Evolutionary conservation across 2,797 vertebrate genomes (phyloP), one percentile per base, ranked within the genome.

Genomic region (Sebastes matsubarae): DNA sequence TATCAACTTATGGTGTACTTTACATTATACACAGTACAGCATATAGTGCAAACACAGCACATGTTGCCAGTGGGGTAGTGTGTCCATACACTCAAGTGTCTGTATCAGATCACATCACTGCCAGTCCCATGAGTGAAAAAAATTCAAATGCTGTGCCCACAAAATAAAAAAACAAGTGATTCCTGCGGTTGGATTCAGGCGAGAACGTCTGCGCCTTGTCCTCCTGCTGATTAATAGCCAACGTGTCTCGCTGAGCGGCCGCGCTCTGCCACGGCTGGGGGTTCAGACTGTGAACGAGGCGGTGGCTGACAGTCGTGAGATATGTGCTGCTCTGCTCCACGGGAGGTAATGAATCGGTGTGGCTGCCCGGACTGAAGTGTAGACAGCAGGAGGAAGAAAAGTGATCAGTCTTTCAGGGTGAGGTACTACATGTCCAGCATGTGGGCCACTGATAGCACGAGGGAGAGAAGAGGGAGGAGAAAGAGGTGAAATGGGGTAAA

Each of bases 321-420:
- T 91, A 87, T 90, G 89, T 76, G 85, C 81, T 57, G 84, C 89
- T 86, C 84, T 14, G 86, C 88, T 80, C 81, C 68, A 38, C 6
- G 38, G 91, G 91, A 86, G 88, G 88, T 89, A 90, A 90, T 93
- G 91, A 93, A 94, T 93, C 82, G 74, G 83, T 59, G 77, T 77
- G 86, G 79, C 88, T 88, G 87, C 85, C 80, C 20, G 66, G 72
- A 80, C 85, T 80, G 77, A 81, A 81, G 89, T 83, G 83, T 63
- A 68, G 88, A 92, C 92, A 86, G 91, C 89, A 76, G 81, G 78
- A 84, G 84, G 85, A 88, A 84, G 85, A 83, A 75, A 88, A 91
- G 89, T 78, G 87, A 94, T 93, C 92, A 78, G 87, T 93, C 86
- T 94, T 91, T 87, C 71, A 76, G 83, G 70, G 76, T 63, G 82